Evolutionary conservation across 2,113 vertebrate species (phyloP), one percentile per base, ranked within the genome.

Genomic region (Osmerus eperlanus): DNA sequence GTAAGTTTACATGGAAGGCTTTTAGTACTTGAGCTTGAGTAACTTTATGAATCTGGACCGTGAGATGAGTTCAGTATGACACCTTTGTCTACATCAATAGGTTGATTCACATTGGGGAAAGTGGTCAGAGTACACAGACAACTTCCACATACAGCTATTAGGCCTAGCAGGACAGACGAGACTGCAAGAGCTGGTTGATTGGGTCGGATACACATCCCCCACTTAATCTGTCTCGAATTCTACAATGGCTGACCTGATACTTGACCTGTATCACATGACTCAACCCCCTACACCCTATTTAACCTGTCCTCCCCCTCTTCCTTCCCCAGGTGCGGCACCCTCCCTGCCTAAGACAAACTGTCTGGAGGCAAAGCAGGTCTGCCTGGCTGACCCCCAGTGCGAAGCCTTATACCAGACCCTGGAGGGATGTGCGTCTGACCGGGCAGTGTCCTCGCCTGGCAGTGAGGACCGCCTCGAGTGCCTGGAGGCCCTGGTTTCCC

Each of bases 401-500:
- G 89, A 90, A 79, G 89, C 87, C 9, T 89, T 92, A 25, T 97
- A 95, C 83, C 89, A 81, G 19, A 87, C 83, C 18, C 78, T 98
- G 83, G 91, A 91, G 71, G 89, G 88, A 83, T 99, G 97, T 36
- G 87, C 89, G 11, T 84, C 89, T 0, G 78, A 91, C 29, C 85
- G 91, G 19, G 83, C 77, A 0, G 58, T 88, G 54, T 70, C 87
- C 0, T 77, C 79, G 0, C 83, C 91, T 73, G 86, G 87, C 55
- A 88, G 87, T 0, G 72, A 91, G 2, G 81, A 78, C 21, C 88
- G 86, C 8, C 82, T 86, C 0, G 90, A 91, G 68, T 99, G 97
- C 80, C 76, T 94, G 62, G 89, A 93, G 4, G 91, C 93, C 19
- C 94, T 91, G 74, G 87, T 90, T 3, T 81, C 85, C 9, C 89